Evolutionary conservation across 2,113 vertebrate species (phyloP), one percentile per base, ranked within the genome.

Genomic region (Oncorhynchus masou): DNA sequence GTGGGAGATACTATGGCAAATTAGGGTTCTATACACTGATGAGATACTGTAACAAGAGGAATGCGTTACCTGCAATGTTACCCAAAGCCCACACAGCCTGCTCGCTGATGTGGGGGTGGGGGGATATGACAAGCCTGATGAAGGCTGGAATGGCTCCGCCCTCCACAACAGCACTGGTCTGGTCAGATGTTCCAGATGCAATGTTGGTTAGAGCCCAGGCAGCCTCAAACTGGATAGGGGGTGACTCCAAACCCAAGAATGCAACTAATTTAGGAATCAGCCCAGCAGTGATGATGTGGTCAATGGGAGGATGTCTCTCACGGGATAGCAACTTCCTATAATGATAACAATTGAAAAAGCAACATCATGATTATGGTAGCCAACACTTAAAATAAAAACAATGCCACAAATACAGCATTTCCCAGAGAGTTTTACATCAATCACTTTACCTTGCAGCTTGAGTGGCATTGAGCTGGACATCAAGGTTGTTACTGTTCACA

Each of bases 171-270:
- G 96, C 96, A n/a, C 91, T 94, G 0, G 98, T 99, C 86, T 99
- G 97, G 3, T 97, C 95, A 0, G 95, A 95, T 0, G 95, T 98
- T 70, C 97, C 98, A 0, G 98, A 99, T 24, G 97, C 97, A 1
- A 99, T 99, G 91, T 99, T 99, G 27, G 98, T 99, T 77, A 99
- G 93, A 0, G 97, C 97, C 98, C 98, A 99, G n/a, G 97, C 96
- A 11, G 98, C 95, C 78, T 99, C 98, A 64, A 99, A 99, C 90
- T 99, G 98, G 85, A 98, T 97, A 0, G 96, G 95, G 4, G 95
- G 94, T 34, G 93, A 96, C 6, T 96, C 93, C 0, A 91, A 83
- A 0, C 93, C 91, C 91, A 99, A 90, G 83, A 98, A 99, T 3
- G 90, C 81, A 5, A 99, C 97, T 24, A 99, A 95, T 84, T 93